phyloP scores from a whole-genome alignment of 1,140 invertebrate genomes.

The Drusus annulatus region DNA sequence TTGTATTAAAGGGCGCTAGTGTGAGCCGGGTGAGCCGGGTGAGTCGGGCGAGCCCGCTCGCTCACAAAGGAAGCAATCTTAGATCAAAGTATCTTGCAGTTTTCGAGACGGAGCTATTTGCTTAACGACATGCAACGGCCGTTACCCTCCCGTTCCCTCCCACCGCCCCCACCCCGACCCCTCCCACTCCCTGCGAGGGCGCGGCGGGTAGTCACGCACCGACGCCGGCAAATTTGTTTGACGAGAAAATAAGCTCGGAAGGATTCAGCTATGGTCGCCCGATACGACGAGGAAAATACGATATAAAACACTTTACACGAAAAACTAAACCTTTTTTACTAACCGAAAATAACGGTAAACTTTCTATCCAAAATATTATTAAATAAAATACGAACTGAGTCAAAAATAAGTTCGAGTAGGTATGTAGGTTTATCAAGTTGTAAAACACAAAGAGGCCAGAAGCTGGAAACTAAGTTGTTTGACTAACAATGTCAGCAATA shows the following conservation, averaged over 20 bases:
- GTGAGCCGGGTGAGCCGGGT: neutral
- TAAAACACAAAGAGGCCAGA: too few species aligned
- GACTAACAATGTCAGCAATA: neutral
- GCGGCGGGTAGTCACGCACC: conserved; percentile 40
- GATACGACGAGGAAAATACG: neutral
- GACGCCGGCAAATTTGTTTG: conserved; percentile 50
- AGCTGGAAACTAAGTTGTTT: neutral
- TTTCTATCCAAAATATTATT: too few species aligned
- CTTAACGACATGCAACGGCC: conserved; percentile 49
- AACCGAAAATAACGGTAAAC: too few species aligned
- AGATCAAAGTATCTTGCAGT: conserved; percentile 27
- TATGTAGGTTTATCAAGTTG: too few species aligned
- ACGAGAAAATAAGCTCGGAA: conserved; percentile 30
- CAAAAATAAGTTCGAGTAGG: too few species aligned
- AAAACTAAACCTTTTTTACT: neutral
- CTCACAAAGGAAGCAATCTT: conserved; percentile 23
- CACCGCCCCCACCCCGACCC: neutral
- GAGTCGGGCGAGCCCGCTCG: too few species aligned
- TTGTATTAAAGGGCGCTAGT: neutral
- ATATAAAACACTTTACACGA: conserved; percentile 16
- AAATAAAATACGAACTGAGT: too few species aligned
- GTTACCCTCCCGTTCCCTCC: neutral
- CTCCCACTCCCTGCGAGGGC: neutral
- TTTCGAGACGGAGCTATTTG: conserved; percentile 47
- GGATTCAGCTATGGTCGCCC: conserved; percentile 7